phyloP scores from a whole-genome alignment of 2,888 invertebrate genomes.

The Folsomia candida region DNA sequence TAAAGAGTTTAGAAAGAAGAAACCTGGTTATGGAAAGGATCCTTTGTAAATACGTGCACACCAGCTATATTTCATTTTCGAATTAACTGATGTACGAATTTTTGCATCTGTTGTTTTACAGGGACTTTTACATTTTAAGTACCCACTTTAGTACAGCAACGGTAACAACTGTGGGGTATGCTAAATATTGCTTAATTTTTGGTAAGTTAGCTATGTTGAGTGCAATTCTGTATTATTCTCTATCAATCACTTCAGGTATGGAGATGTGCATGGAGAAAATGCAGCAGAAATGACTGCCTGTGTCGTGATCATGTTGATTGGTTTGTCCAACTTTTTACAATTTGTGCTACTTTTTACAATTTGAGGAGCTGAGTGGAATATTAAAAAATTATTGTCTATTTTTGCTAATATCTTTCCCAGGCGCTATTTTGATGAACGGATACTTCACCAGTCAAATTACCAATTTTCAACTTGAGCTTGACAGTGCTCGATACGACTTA shows the following conservation, averaged over 20 bases:
- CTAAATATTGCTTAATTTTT: not conserved
- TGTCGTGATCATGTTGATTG: slow-evolving; percentile 33
- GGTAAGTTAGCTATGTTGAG: no score
- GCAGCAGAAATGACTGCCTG: slow-evolving; percentile 24
- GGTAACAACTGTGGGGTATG: slow-evolving; percentile 37
- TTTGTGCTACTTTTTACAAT: no score
- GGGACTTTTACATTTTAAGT: slow-evolving; percentile 17
- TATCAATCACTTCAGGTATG: no score
- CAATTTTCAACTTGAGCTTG: slow-evolving; percentile 35
- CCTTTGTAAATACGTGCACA: not conserved
- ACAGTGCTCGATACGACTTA: slow-evolving; percentile 37
- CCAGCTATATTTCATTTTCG: no score
- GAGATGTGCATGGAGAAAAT: slow-evolving; percentile 19
- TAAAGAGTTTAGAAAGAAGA: not conserved
- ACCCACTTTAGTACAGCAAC: slow-evolving; percentile 29
- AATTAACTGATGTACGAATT: no score
- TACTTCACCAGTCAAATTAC: slow-evolving; percentile 33
- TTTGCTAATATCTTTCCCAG: no score
- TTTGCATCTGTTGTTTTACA: no score
- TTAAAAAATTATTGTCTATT: no score
- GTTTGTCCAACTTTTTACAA: no score
- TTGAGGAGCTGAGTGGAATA: no score
- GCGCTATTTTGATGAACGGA: slow-evolving; percentile 34
- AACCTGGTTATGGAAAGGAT: slow-evolving; percentile 1
- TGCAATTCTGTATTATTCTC: no score